These are phyloP conservation scores for Trichonephila inaurata DNA, from an alignment of 1,140 invertebrate genomes.

Conservation along the genomic window DNA sequence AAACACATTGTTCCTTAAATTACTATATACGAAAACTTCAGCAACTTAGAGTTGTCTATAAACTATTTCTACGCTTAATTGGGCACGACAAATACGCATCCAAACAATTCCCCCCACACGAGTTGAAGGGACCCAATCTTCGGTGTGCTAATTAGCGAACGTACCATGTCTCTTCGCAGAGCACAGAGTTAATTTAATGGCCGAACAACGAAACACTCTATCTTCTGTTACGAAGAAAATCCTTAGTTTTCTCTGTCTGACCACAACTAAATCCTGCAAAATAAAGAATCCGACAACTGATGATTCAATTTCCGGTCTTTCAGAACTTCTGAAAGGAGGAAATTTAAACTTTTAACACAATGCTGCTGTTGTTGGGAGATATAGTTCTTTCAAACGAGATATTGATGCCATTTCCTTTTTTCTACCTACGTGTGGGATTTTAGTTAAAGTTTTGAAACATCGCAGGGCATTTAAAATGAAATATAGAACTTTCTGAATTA, in stretches of 20 bases:
- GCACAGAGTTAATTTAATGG: constrained; percentile 3
- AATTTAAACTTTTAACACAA: no score
- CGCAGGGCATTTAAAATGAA: no score
- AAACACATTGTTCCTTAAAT: no score
- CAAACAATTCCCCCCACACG: neutral
- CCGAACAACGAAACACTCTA: neutral
- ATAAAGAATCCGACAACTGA: neutral
- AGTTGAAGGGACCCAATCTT: neutral
- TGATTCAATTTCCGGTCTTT: neutral
- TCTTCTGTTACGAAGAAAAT: constrained; percentile 12
- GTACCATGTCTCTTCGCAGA: neutral
- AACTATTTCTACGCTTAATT: constrained; percentile 3
- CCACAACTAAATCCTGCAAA: neutral
- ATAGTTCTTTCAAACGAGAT: no score
- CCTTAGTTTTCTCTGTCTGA: neutral
- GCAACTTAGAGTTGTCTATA: neutral
- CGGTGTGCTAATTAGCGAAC: neutral
- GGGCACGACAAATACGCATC: neutral
- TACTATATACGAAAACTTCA: no score
- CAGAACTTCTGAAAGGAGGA: no score
- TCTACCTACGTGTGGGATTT: no score
- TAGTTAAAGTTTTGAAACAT: no score
- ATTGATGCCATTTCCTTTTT: no score
- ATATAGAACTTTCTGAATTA: no score
- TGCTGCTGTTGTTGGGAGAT: no score